Conservation (phyloP, 2,888 invertebrate genomes). For the Lasioglossum morio region DNA sequence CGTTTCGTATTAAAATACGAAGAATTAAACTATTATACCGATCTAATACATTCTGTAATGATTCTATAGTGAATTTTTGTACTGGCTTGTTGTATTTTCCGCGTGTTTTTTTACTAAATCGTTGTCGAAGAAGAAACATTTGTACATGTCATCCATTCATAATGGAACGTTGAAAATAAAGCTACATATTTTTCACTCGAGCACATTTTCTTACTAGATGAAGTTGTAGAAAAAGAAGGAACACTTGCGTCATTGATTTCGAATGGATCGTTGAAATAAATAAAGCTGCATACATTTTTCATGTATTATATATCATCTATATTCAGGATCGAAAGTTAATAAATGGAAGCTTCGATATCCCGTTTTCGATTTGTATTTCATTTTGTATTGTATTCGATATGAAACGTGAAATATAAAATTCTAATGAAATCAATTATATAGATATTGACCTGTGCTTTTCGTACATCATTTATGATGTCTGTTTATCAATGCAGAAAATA, state of each 20-base stretch:
- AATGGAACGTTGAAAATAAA: background rate
- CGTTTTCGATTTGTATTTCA: background rate
- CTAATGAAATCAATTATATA: background rate
- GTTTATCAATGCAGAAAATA: background rate
- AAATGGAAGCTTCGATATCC: background rate
- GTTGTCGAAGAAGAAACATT: background rate
- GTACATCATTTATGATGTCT: background rate
- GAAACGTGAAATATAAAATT: background rate
- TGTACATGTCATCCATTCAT: background rate
- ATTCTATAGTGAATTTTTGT: background rate
- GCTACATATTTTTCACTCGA: background rate
- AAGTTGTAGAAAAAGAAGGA: background rate
- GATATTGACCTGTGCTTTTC: background rate
- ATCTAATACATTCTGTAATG: background rate
- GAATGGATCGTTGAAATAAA: background rate
- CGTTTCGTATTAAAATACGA: background rate
- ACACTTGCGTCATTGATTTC: background rate
- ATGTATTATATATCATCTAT: background rate
- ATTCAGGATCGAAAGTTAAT: background rate
- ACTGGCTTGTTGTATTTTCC: background rate
- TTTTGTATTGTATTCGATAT: background rate
- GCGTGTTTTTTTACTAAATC: background rate
- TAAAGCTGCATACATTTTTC: background rate
- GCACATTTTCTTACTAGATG: background rate
- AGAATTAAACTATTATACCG: background rate